Base-by-base conservation (phyloP, 1,140 invertebrate species). In the Ectropis grisescens region DNA sequence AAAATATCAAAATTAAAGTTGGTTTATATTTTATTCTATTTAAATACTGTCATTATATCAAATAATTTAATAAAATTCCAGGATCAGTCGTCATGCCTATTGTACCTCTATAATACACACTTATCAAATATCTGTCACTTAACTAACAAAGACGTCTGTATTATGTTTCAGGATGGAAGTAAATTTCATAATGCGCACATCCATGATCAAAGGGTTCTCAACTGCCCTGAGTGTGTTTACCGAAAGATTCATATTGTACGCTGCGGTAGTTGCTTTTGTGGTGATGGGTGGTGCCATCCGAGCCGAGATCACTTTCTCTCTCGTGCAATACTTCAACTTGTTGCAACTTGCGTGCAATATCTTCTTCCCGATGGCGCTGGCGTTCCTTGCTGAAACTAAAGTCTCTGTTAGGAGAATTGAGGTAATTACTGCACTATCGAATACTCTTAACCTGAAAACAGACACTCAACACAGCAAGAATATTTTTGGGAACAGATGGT, bases 281-380 rank as follows among this genome's bases (percentile, higher is more conserved):
- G 56, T 91, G 25, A 61, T 85, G 29, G 87, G 86, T 2, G 85
- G 89, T 11, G 58, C 69, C 3, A 84, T 92, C 37, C 85, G 86
- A 1, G 85, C 91, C 0, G 86, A 89, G 37, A 86, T 87, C 53
- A 88, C 91, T 4, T 93, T 93, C 66, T 88, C 91, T 4, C 82
- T 90, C 37, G 87, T 90, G 16, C 87, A 91, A 35, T 87, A 93
- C 48, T 90, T 89, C 58, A 92, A 93, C 61, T 84, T 88, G 27
- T 59, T 93, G 11, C 87, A 91, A 49, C 60, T 89, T 1, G 88
- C 88, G 11, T 88, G 92, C 80, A 90, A 90, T 9, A 89, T 92
- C 41, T 85, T 89, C 41, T 90, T 89, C 64, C 91, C 91, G 1
- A 57, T 85, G 51, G 90, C 86, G 1, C 60, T 91, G 6, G 62